Evolutionary conservation across 2,888 invertebrate genomes (phyloP), one percentile per base, ranked within the genome.

Genomic region (Melinopterus prodromus): DNA sequence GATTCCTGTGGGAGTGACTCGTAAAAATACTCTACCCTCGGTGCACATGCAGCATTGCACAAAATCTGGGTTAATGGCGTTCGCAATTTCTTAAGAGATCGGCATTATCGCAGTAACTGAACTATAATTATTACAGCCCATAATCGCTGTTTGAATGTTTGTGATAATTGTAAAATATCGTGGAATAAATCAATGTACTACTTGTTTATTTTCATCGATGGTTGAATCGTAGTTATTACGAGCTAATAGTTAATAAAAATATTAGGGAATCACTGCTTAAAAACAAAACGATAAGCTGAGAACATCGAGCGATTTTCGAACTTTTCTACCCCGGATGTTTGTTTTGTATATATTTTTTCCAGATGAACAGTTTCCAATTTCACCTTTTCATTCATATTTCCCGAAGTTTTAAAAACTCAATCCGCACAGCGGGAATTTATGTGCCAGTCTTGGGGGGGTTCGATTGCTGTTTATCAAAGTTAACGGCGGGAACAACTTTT

Each of bases 341-440:
- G 53, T 53, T 53, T 53, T 53, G 53, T 53, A 12, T 38, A 38
- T 53, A 9, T 4, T 53, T 53, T 53, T 12, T 7, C 5, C 53
- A 53, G 12, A 53, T 53, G 53, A 53, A 53, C 9, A 53, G 53
- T 53, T 53, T 12, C 53, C 53, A 53, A 12, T 53, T 53, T 53
- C 53, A 53, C 53, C 53, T 53, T 53, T 53, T 53, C 53, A 53
- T 53, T 53, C 53, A 53, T 53, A 53, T 53, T 53, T 53, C 53
- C 12, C 53, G 9, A 53, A 53, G 9, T 53, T 53, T 53, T 53
- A 53, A 53, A 12, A 53, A 53, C 53, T 53, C 53, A 53, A 53
- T 53, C 53, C 53, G 53, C 53, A 12, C 53, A 26, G 9, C 53
- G 53, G 53, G 53, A 53, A 53, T 53, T 53, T 53, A 53, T 53